These are phyloP conservation scores for Danaus melanippus DNA, from an alignment of 1,140 invertebrate species.

Conservation along the genomic window DNA sequence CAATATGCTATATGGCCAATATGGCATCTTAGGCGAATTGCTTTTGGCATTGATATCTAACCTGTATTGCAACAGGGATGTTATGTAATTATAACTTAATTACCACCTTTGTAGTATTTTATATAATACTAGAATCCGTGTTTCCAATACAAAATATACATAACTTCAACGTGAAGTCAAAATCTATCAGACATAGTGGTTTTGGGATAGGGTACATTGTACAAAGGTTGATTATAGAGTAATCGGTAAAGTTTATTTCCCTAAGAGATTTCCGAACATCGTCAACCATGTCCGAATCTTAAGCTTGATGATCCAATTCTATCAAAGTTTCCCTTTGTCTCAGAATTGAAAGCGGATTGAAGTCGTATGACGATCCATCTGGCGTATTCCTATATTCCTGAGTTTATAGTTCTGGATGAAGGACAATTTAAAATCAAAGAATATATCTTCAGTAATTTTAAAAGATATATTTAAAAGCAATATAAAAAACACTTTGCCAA, in stretches of 20 bases:
- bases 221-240: neutral
- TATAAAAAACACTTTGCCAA: too few relatives aligned
- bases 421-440: too few relatives aligned
- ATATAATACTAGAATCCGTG: too few relatives aligned
- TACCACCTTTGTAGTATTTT: too few relatives aligned
- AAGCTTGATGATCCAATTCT: constrained; percentile 49
- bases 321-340: constrained; percentile 57
- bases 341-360: constrained; percentile 46
- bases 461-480: too few relatives aligned
- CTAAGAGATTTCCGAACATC: constrained; percentile 21
- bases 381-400: constrained; percentile 17
- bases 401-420: too few relatives aligned
- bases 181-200: too few relatives aligned
- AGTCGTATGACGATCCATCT: constrained; percentile 34
- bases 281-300: constrained; percentile 37
- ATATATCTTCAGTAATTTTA: too few relatives aligned
- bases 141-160: too few relatives aligned
- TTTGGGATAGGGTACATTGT: too few relatives aligned
- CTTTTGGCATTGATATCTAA: neutral
- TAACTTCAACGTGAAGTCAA: too few relatives aligned
- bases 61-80: constrained; percentile 7
- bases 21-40: constrained; percentile 1
- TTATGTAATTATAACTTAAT: too few relatives aligned
- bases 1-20: neutral
- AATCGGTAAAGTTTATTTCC: constrained; percentile 14